phyloP scores from a whole-genome alignment of 2,797 vertebrate species.

The Lutjanus argentimaculatus region DNA sequence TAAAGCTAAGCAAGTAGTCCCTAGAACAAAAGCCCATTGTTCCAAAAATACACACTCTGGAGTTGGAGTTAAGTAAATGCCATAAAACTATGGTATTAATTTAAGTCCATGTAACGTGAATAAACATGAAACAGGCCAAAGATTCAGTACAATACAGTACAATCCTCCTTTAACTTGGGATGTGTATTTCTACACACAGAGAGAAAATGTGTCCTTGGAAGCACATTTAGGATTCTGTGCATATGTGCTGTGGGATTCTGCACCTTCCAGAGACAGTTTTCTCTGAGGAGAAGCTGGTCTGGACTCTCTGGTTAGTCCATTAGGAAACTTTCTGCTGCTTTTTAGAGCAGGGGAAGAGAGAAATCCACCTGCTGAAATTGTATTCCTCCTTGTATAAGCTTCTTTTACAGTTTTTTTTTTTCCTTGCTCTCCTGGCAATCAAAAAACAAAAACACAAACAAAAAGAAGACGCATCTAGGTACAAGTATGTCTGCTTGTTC shows the following conservation, averaged over 20 bases:
- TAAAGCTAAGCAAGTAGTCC: no score
- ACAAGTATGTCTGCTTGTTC: neutral
- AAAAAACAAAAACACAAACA: neutral
- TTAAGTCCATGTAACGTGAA: no score
- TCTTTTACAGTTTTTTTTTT: conserved; percentile 3
- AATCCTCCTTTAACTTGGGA: neutral
- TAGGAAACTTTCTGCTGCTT: conserved; percentile 11
- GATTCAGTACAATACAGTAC: no score
- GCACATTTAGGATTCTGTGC: neutral
- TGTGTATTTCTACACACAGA: neutral
- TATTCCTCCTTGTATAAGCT: neutral
- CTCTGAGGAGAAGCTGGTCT: conserved; percentile 4
- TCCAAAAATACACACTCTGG: no score
- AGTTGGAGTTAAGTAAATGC: no score
- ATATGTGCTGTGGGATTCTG: neutral
- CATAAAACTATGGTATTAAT: no score
- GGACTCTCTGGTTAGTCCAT: conserved; percentile 10
- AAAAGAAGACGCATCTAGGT: neutral
- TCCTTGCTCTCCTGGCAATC: conserved; percentile 1
- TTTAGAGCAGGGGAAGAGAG: neutral
- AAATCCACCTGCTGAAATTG: conserved; percentile 18
- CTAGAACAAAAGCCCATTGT: no score
- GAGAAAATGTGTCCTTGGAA: neutral
- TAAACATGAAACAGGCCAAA: no score
- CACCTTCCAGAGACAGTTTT: neutral